Conservation (phyloP, 1,140 invertebrate genomes). For the Hypsibius dujardini region DNA sequence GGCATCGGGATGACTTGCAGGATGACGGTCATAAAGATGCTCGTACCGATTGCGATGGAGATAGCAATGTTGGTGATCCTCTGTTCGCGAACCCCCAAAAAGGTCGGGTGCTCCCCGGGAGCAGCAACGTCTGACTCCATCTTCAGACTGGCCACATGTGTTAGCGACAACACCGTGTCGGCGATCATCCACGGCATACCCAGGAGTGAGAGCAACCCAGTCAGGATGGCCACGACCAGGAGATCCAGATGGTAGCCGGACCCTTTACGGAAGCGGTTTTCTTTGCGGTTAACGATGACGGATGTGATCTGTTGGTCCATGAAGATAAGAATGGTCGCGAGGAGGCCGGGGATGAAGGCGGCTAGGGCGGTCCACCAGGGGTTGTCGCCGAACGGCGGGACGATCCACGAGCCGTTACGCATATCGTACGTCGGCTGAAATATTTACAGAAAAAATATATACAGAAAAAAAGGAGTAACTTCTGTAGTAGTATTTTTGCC, state of each 20-base stretch:
- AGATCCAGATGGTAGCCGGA: conserved; percentile 20
- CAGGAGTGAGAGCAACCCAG: background rate
- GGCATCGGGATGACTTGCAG: conserved; percentile 29
- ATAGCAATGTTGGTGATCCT: conserved; percentile 32
- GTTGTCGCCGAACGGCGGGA: conserved; percentile 27
- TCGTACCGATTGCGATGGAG: conserved; percentile 32
- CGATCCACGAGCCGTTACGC: conserved; percentile 28
- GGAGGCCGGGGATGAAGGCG: conserved; percentile 28
- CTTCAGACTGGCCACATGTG: conserved; percentile 31
- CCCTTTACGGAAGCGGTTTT: conserved; percentile 30
- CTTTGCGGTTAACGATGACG: conserved; percentile 36
- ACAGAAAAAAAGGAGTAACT: no score
- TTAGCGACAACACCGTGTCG: conserved; percentile 33
- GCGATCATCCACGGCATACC: conserved; percentile 38
- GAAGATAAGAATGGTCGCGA: conserved; percentile 33
- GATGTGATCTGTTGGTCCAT: conserved; percentile 36
- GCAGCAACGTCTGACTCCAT: conserved; percentile 29
- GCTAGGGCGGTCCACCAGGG: conserved; percentile 25
- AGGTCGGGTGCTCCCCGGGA: conserved; percentile 32
- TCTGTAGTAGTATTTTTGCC: no score
- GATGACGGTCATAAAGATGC: conserved; percentile 28
- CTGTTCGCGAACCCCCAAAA: conserved; percentile 34
- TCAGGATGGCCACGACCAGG: conserved; percentile 15
- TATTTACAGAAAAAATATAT: no score
- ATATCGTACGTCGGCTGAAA: background rate